Conservation (phyloP, 35 echinoderm and acorn worm species). For the Ophioderma brevispina region DNA sequence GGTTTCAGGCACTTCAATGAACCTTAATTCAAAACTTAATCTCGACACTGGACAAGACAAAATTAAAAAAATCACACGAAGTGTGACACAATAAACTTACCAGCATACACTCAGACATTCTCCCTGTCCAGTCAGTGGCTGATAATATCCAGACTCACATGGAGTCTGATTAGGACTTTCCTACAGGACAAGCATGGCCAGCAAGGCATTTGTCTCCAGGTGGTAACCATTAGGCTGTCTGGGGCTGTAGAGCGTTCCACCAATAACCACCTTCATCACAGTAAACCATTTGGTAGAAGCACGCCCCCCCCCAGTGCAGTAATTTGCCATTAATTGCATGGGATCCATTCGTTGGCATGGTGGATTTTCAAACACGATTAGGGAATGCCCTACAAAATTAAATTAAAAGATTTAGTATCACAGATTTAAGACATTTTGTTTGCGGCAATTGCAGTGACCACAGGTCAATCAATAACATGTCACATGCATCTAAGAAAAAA, state of each 20-base stretch:
- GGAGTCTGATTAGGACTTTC: conserved; percentile 82
- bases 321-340: conserved; percentile 88
- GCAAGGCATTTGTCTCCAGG: conserved; percentile 80
- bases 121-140: conserved; percentile 77
- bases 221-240: conserved; percentile 88
- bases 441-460: too few species aligned
- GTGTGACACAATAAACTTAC: conserved; percentile 38
- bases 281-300: conserved; percentile 69
- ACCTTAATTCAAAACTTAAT: too few species aligned
- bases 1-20: too few species aligned
- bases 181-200: conserved; percentile 83
- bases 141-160: conserved; percentile 82
- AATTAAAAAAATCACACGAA: too few species aligned
- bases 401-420: too few species aligned
- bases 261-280: conserved; percentile 98
- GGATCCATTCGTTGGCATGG: conserved; percentile 75
- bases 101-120: conserved; percentile 84
- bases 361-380: conserved; percentile 77
- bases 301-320: conserved; percentile 91
- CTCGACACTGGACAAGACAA: too few species aligned
- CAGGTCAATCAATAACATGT: too few species aligned
- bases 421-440: too few species aligned
- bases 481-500: too few species aligned
- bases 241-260: conserved; percentile 74
- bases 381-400: conserved; percentile 29